Evolutionary conservation across 2,797 vertebrate species (phyloP), one percentile per base, ranked within the genome.

Genomic region (Diglossa cyanea): DNA sequence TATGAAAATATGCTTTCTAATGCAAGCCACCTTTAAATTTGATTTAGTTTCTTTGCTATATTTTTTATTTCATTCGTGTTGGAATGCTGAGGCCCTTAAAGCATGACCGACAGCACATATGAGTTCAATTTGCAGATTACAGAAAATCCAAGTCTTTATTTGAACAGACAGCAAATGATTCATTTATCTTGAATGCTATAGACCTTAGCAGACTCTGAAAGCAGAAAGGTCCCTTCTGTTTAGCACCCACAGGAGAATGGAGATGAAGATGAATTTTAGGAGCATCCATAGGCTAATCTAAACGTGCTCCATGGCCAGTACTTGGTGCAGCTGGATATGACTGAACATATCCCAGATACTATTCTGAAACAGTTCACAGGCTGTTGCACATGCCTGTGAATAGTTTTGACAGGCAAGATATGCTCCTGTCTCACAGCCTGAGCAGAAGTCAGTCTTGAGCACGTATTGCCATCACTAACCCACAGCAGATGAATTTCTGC

Each of bases 1-100:
- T 54, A 58, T 44, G 40, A 72, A 71, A 90, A 89, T 60, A 92
- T 8, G 92, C 94, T 96, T 97, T 95, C 92, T 96, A 95, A 95
- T 94, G 92, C 66, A 91, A 94, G 9, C 37, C 73, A 42, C 42
- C 65, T 94, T 94, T 67, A 90, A 80, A 80, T 54, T 77, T 93
- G 11, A 33, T 82, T 91, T 86, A 66, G 66, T 81, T 94, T 85
- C 65, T 93, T 92, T 86, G 72, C 84, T 72, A 2, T 65, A 9
- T 88, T 75, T 82, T 96, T 89, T 55, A 30, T 88, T 95, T 82
- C 31, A 16, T 74, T 76, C 16, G 0, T 89, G 65, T 89, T 92
- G 75, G 83, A 95, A 83, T 75, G 68, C 72, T 75, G 47, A 66
- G 39, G n/a, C 61, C 39, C n/a, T 91, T 88, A 78, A 76, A 92